A percentile compares a stretch with the other conserved stretches of the same genome.
Evolutionary conservation across 1,140 invertebrate genomes (phyloP).

Genomic region (Zaprionus davidi): DNA sequence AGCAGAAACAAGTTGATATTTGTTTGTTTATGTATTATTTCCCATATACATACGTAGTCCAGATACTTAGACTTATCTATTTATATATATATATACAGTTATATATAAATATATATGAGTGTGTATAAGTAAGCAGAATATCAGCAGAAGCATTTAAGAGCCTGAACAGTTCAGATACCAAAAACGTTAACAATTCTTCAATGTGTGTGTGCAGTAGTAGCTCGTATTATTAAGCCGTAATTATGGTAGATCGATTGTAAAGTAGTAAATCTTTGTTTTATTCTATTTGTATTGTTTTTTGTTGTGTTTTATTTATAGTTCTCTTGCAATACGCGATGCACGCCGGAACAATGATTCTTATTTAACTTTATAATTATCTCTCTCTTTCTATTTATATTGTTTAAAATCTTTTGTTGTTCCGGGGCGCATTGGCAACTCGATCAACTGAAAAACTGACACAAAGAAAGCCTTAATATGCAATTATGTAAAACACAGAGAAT

Average conservation of each 20-base stretch:
- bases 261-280: constrained; percentile 7
- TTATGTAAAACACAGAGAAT: constrained; percentile 27
- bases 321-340: constrained; percentile 12
- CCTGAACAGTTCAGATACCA: constrained; percentile 58
- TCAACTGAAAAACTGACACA: constrained; percentile 23
- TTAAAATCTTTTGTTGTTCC: constrained; percentile 6
- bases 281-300: constrained; percentile 9
- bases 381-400: not conserved
- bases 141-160: constrained; percentile 56
- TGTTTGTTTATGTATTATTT: constrained; percentile 55
- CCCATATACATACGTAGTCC: constrained; percentile 42
- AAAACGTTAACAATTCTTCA: constrained; percentile 41
- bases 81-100: constrained; percentile 39
- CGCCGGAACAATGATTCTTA: constrained; percentile 9
- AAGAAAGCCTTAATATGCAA: constrained; percentile 48
- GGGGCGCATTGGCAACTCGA: not conserved
- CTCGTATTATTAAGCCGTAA: constrained; percentile 52
- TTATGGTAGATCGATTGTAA: constrained; percentile 15
- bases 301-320: constrained; percentile 6
- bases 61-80: constrained; percentile 42
- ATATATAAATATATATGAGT: constrained; percentile 41
- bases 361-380: not conserved
- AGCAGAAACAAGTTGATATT: constrained; percentile 58
- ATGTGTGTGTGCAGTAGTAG: constrained; percentile 50
- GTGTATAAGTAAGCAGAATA: constrained; percentile 28